These are phyloP conservation scores for Epizoanthus illoricatus DNA, from an alignment of 92 coral and sea anemone species.

Conservation along the genomic window DNA sequence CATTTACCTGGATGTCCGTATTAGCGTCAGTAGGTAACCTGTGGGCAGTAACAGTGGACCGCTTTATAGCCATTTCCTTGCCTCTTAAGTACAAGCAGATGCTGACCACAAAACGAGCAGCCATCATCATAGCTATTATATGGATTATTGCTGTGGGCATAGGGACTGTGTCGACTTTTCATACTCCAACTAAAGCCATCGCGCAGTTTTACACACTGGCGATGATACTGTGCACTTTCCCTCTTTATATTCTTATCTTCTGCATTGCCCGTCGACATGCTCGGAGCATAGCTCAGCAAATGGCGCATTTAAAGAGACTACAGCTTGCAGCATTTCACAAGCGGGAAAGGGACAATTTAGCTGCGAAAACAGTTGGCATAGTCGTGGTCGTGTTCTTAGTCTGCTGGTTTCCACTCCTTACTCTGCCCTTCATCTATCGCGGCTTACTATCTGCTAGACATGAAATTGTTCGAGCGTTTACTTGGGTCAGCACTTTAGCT, in stretches of 20 bases:
- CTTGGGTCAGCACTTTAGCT: constrained; percentile 86
- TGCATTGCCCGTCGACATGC: constrained; percentile 86
- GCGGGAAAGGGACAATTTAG: constrained; percentile 64
- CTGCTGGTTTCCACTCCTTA: constrained; percentile 91
- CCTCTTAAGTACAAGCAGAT: constrained; percentile 74
- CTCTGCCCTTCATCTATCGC: constrained; percentile 65
- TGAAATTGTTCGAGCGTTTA: constrained; percentile 49
- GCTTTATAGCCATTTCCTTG: constrained; percentile 74
- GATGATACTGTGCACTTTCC: constrained; percentile 61
- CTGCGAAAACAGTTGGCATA: constrained; percentile 85
- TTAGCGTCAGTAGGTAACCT: constrained; percentile 88
- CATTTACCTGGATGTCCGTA: constrained; percentile 81
- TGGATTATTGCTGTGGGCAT: constrained; percentile 67
- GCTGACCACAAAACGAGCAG: constrained; percentile 59
- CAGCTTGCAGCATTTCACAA: constrained; percentile 43
- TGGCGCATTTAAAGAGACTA: constrained; percentile 53
- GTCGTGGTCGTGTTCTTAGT: constrained; percentile 70
- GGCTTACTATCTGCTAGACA: constrained; percentile 38
- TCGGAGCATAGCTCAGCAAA: constrained; percentile 63
- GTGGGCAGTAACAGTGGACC: constrained; percentile 86
- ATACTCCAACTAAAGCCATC: constrained; percentile 36
- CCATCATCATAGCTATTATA: constrained; percentile 48
- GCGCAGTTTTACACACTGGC: constrained; percentile 61
- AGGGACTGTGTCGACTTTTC: constrained; percentile 63
- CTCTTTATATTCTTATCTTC: constrained; percentile 79